Evolutionary conservation across 2,797 vertebrate species (phyloP).

Genomic region (Ptychadena robeensis): DNA sequence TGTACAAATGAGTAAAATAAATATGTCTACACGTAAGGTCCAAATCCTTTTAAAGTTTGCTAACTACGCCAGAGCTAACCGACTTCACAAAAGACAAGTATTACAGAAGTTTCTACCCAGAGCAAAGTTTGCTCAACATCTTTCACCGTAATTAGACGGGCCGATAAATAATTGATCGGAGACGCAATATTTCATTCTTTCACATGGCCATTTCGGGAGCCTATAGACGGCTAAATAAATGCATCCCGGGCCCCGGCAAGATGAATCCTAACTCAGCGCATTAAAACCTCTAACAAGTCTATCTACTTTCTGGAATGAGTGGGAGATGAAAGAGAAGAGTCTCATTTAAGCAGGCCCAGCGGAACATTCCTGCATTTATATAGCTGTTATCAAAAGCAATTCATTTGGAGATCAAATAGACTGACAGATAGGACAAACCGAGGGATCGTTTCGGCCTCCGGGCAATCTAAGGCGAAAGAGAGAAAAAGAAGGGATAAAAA

Average conservation of each 20-base stretch:
- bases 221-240: constrained; percentile 78
- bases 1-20: neutral
- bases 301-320: constrained; percentile 83
- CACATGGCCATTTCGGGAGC: constrained; percentile 67
- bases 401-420: constrained; percentile 90
- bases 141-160: constrained; percentile 31
- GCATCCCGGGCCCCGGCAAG: constrained; percentile 77
- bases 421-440: constrained; percentile 86
- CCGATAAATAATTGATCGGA: constrained; percentile 39
- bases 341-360: constrained; percentile 84
- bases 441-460: constrained; percentile 79
- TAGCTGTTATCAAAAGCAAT: constrained; percentile 88
- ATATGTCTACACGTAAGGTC: neutral
- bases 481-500: constrained; percentile 65
- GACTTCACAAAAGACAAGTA: constrained; percentile 3
- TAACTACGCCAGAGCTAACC: neutral
- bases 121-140: constrained; percentile 29
- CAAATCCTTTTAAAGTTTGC: neutral
- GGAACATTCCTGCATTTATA: constrained; percentile 85
- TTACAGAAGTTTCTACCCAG: constrained; percentile 30
- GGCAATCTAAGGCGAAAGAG: constrained; percentile 74
- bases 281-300: constrained; percentile 84
- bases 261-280: constrained; percentile 85
- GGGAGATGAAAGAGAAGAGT: constrained; percentile 82
- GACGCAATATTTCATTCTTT: constrained; percentile 67